A percentile compares a stretch with the other conserved stretches of the same genome.
phyloP scores from a whole-genome alignment of 2,888 invertebrate species.

The Aelia acuminata region DNA sequence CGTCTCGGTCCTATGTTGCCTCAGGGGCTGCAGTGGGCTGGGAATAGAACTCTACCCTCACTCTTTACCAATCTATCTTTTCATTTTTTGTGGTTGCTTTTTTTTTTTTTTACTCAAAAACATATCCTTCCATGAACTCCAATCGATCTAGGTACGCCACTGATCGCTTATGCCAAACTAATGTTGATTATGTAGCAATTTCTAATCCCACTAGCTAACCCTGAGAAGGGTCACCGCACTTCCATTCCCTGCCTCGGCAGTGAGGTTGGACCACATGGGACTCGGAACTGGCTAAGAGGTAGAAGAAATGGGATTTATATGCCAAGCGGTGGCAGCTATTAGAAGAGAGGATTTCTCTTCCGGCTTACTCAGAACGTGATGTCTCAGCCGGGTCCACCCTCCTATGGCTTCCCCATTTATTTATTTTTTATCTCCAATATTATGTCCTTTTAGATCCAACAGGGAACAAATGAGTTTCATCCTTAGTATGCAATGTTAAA shows the following conservation, averaged over 20 bases:
- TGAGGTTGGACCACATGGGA: neutral
- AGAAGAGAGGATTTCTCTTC: slow-evolving; percentile 23
- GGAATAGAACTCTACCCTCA: too few relatives aligned
- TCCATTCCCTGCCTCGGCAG: too few relatives aligned
- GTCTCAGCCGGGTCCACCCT: neutral
- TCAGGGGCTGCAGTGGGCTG: too few relatives aligned
- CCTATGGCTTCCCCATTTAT: neutral
- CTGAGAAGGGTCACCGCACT: neutral
- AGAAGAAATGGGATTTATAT: slow-evolving; percentile 13
- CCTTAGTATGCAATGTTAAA: too few relatives aligned
- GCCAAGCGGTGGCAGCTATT: slow-evolving; percentile 15
- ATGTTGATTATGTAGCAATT: too few relatives aligned
- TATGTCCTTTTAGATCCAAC: neutral
- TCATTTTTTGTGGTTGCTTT: too few relatives aligned
- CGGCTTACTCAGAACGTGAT: slow-evolving; percentile 35
- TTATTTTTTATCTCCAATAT: neutral
- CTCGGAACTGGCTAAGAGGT: neutral
- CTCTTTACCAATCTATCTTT: too few relatives aligned
- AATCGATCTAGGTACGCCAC: too few relatives aligned
- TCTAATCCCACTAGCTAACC: neutral
- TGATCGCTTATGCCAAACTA: too few relatives aligned
- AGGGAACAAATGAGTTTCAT: neutral
- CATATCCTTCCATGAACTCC: too few relatives aligned
- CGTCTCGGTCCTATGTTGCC: too few relatives aligned
- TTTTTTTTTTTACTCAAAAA: too few relatives aligned